phyloP scores from a whole-genome alignment of 2,888 invertebrate species.

The Hirtodrosophila trivittata region DNA sequence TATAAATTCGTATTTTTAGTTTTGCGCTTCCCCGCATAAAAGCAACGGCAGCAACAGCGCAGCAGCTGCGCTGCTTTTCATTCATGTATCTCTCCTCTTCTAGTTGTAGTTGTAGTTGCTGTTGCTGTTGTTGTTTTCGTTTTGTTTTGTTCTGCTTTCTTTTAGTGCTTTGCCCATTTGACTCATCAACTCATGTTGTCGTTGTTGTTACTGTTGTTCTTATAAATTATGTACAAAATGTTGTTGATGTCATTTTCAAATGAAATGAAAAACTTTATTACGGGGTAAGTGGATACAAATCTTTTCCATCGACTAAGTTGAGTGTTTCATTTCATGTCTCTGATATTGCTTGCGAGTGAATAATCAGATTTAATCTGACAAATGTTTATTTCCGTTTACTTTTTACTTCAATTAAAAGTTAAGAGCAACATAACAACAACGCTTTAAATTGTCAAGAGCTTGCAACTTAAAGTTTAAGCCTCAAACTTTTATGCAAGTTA shows the following conservation, averaged over 20 bases:
- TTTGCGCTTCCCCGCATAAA: slow-evolving; percentile 15
- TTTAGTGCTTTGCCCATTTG: slow-evolving; percentile 24
- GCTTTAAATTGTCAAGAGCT: neutral
- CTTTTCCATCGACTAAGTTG: neutral
- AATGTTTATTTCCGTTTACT: slow-evolving; percentile 2
- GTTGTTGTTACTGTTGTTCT: slow-evolving; percentile 34
- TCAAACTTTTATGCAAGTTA: slow-evolving; percentile 17
- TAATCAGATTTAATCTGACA: slow-evolving; percentile 2
- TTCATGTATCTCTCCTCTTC: slow-evolving; percentile 41
- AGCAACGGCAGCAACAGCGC: neutral
- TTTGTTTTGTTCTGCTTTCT: slow-evolving; percentile 28
- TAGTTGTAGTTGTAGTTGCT: slow-evolving; percentile 26
- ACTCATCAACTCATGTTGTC: slow-evolving; percentile 19
- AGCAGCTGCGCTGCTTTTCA: slow-evolving; percentile 47
- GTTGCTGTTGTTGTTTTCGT: slow-evolving; percentile 26
- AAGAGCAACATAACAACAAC: neutral
- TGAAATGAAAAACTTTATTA: slow-evolving; percentile 37
- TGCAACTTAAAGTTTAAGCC: slow-evolving; percentile 4
- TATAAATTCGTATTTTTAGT: slow-evolving; percentile 68
- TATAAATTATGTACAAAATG: slow-evolving; percentile 61
- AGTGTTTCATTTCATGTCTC: neutral
- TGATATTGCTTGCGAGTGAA: neutral
- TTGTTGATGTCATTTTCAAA: slow-evolving; percentile 62
- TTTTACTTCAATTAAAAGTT: slow-evolving; percentile 1
- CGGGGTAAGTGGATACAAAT: slow-evolving; percentile 1